Evolutionary conservation across 1,140 invertebrate genomes (phyloP), one percentile per base, ranked within the genome.

Genomic region (Papilio machaon): DNA sequence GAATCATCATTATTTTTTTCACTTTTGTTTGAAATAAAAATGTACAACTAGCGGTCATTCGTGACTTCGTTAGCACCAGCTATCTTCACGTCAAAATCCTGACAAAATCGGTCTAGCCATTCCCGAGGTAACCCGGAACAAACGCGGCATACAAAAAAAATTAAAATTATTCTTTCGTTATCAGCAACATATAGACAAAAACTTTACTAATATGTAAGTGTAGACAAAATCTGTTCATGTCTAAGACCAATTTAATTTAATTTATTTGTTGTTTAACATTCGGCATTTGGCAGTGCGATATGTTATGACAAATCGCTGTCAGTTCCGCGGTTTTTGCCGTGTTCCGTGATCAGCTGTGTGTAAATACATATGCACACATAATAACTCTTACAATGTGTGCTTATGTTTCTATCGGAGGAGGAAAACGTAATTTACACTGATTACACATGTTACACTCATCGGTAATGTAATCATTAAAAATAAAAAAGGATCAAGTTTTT

Each of bases 301-400:
- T 84, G 85, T 85, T 85, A 83, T 85, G 85, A 88, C 85, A 85
- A 87, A 86, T 82, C 79, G 74, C 75, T 82, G 82, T 83, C 81
- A 80, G 84, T 88, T 88, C 87, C 87, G 84, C 35, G 86, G 86
- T 88, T 88, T 87, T 88, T 88, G 83, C 85, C 80, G 83, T 76
- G 80, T 85, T 83, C 70, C 76, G 81, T 74, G 81, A 85, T 84
- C 85, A 77, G 82, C 85, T 83, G 64, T 73, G 67, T 78, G 70
- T 43, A 79, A 80, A 82, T 79, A 43, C 38, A 30, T 30, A 30
- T 30, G 38, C 38, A 7, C 38, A 43, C 38, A 43, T 7, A 43
- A 0, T 43, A 43, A 77, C 67, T 19, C 49, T 73, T 79, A 58
- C 17, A 17, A 80, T 81, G 77, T 81, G 23, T 80, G 49, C 78